Base-by-base conservation (phyloP, 2,888 invertebrate genomes). In the Notocelia uddmanniana region DNA sequence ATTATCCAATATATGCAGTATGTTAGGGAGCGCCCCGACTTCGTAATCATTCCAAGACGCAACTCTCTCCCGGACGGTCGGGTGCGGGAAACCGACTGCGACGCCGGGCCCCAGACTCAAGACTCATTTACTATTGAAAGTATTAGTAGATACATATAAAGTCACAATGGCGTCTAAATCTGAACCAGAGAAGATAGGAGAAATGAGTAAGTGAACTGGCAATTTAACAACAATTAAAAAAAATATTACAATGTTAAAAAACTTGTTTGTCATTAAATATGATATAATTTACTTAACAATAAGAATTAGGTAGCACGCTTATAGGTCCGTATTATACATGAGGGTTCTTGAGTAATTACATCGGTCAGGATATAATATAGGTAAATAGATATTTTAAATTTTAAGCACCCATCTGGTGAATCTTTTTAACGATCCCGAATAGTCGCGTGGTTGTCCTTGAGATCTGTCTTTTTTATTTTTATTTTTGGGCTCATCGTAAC, bases 1-100 rank as follows among this genome's bases (percentile, higher is more conserved):
- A 74, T 76, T 74, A 78, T 76, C 68, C 75, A 76, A 76, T 76
- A 63, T 69, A 73, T 31, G 31, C 31, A 9, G 68, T 58, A 26
- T 66, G 63, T 70, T 52, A 64, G 59, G 21, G 48, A 68, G 54
- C 59, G 64, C 63, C 72, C 69, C 34, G 55, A n/a, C 15, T 48
- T 60, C 48, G 45, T 64, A 59, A n/a, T 45, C 41, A 54, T 19
- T 66, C 55, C 18, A 45, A 45, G 19, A 55, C 54, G 21, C 11
- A 37, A 55, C 64, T 45, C 55, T 26, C 55, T 67, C 66, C 66
- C 63, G 23, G 23, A 9, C 67, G 50, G 54, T 72, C 68, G 37
- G 55, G 37, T 26, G 37, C 62, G 37, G 45, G 19, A 10, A 13
- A 52, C 26, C 18, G 62, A 19, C 48, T 48, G 48, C 31, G 58